Conservation (phyloP, 2,888 invertebrate genomes). For the Nebria brevicollis region DNA sequence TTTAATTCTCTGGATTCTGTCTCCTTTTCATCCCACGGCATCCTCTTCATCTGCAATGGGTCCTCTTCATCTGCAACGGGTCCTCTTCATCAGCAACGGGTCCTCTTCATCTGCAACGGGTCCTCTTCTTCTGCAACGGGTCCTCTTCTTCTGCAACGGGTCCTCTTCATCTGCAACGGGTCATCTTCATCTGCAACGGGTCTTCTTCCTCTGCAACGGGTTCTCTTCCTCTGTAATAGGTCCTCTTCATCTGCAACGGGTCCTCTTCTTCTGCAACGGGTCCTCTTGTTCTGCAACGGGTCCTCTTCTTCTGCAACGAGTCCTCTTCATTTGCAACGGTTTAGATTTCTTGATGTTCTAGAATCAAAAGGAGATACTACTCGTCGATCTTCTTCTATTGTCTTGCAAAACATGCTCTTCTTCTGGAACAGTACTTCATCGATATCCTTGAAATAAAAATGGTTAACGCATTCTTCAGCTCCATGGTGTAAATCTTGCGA, state of each 20-base stretch:
- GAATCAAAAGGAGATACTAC: neutral
- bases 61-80: constrained; percentile 2
- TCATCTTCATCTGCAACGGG: constrained; percentile 2
- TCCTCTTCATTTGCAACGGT: neutral
- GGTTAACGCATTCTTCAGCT: too few species aligned
- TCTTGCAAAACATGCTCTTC: neutral
- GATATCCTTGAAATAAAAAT: neutral
- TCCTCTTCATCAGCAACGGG: constrained; percentile 5
- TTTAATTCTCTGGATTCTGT: neutral
- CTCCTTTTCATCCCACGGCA: neutral
- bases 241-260: neutral
- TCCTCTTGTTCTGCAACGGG: constrained; percentile 4
- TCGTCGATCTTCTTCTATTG: neutral
- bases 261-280: neutral
- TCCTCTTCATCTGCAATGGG: neutral
- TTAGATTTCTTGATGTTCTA: constrained; percentile 21
- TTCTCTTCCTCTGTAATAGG: neutral
- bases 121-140: neutral
- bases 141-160: neutral
- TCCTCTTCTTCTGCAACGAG: neutral
- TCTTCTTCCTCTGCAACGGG: neutral
- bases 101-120: neutral
- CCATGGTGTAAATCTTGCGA: too few species aligned
- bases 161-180: constrained; percentile 4
- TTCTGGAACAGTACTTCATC: neutral